Base-by-base conservation (phyloP, 2,113 vertebrate genomes). In the Chlorodrepanis virens region DNA sequence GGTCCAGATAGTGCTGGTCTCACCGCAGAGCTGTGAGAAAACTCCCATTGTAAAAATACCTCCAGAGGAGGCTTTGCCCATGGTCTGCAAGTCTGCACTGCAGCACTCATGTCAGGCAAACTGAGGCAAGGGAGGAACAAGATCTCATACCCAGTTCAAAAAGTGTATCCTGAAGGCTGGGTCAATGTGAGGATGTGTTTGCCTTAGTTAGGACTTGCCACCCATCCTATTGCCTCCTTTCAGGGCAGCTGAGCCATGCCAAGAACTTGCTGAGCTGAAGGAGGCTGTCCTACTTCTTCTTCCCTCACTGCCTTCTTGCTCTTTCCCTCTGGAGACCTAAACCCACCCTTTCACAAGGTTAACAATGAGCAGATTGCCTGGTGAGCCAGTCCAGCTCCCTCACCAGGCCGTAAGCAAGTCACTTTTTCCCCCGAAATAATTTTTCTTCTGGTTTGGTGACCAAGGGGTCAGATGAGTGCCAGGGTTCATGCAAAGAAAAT, bases 151-250 rank as follows among this genome's bases (percentile, higher is more conserved):
- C 3, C 28, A 23, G 7, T 71, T 88, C 52, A 71, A 52, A 54
- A 83, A 23, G 8, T 9, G 31, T 29, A 21, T 16, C 20, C 40
- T 92, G 49, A 76, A 77, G 40, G 15, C 40, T 45, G 3, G 5
- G 17, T 78, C 33, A 60, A 1, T 29, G 11, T 52, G 21, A 47
- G 18, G 27, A 44, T 50, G 25, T 40, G 4, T 28, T 56, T 83
- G 31, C 63, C 28, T 42, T 35, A 9, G 11, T 50, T 22, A 79
- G 22, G 42, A 29, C 9, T 29, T 81, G 15, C 18, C 31, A 35
- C 1, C 0, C 0, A 0, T 74, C 12, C 14, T 53, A 1, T 45
- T 3, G 0, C 31, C 28, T 33, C 25, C 45, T 59, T 85, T 31
- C 27, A 74, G 31, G 14, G 10, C 0, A 0, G 3, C 31, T 70